These are phyloP conservation scores for Chrysogorgia sp. DNA, from an alignment of 92 coral and sea anemone species.

Conservation along the genomic window DNA sequence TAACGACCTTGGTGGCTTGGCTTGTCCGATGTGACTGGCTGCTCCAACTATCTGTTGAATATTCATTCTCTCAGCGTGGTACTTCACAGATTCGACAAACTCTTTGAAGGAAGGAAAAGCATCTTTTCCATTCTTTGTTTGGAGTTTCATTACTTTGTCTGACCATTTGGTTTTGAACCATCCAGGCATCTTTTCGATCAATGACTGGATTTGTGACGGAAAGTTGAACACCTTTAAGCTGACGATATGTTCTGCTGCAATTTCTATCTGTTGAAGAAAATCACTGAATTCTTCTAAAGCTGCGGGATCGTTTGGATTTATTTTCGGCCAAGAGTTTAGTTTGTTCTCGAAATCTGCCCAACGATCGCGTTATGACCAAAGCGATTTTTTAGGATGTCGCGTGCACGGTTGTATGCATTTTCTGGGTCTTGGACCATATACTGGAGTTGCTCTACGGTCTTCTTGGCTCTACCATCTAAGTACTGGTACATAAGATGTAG, in stretches of 20 bases:
- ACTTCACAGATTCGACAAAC: slow-evolving; percentile 41
- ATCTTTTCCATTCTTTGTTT: slow-evolving; percentile 52
- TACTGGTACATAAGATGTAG: slow-evolving; percentile 66
- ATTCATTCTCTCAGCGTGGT: slow-evolving; percentile 64
- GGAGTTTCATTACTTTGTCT: slow-evolving; percentile 54
- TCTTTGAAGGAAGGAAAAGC: slow-evolving; percentile 56
- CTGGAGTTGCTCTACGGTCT: slow-evolving; percentile 59
- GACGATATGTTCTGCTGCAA: slow-evolving; percentile 60
- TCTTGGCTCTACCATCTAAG: slow-evolving; percentile 63
- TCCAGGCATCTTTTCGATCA: slow-evolving; percentile 53
- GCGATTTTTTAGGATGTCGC: slow-evolving; percentile 58
- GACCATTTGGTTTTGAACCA: slow-evolving; percentile 66
- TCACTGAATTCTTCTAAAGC: slow-evolving; percentile 69
- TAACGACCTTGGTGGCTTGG: too few species aligned
- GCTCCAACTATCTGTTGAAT: slow-evolving; percentile 58
- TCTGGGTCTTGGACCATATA: slow-evolving; percentile 64
- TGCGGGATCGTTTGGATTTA: slow-evolving; percentile 20
- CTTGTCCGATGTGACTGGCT: background rate
- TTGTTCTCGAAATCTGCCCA: slow-evolving; percentile 60
- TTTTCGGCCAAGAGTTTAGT: slow-evolving; percentile 58
- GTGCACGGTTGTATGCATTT: slow-evolving; percentile 55
- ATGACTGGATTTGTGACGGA: slow-evolving; percentile 55
- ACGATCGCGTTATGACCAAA: slow-evolving; percentile 60
- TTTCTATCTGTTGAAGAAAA: slow-evolving; percentile 61
- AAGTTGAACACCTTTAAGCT: slow-evolving; percentile 54